Base-by-base conservation (phyloP, 2,888 invertebrate species). In the Mesopsocus fuscifrons region DNA sequence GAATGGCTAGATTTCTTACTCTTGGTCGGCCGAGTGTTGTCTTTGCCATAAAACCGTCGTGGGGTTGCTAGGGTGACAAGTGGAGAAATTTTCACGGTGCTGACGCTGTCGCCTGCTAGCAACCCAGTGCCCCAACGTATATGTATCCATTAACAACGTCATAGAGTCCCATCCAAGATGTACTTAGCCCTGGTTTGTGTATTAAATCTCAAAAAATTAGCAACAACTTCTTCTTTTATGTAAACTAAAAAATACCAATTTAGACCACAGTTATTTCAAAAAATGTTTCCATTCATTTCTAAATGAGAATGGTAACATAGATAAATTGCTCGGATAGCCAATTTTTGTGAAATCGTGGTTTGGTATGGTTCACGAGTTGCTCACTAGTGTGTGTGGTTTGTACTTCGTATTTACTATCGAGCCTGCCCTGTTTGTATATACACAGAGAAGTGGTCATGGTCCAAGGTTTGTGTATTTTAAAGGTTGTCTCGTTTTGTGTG, bases 261-360 rank as follows among this genome's bases (percentile, higher is more conserved):
- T 38, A 13, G 38, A 38, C 38, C 38, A 38, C 38, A 38, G 38
- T 38, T 38, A 38, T 38, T 38, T 38, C 38, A 38, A 38, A 38
- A 38, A n/a, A n/a, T n/a, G n/a, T n/a, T n/a, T n/a, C n/a, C n/a
- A n/a, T n/a, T n/a, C 21, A 18, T 34, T 9, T 16, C 16, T 9
- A 34, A 34, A 34, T 16, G 18, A 13, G 15, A 13, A 34, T 34
- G 17, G 16, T 38, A 38, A 38, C n/a, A 6, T 38, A 38, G 38
- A 38, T 38, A 38, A 38, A 18, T 38, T 38, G 13, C 15, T 33
- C 38, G 38, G 11, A 18, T 38, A 38, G 38, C 18, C 38, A 38
- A 38, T 38, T 26, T 26, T 26, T 26, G 8, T 6, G 11, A 26
- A 11, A 6, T 26, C 6, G 26, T 26, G 6, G 26, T 26, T 26